phyloP scores from a whole-genome alignment of 2,797 vertebrate genomes.

The Remorina albescens region DNA sequence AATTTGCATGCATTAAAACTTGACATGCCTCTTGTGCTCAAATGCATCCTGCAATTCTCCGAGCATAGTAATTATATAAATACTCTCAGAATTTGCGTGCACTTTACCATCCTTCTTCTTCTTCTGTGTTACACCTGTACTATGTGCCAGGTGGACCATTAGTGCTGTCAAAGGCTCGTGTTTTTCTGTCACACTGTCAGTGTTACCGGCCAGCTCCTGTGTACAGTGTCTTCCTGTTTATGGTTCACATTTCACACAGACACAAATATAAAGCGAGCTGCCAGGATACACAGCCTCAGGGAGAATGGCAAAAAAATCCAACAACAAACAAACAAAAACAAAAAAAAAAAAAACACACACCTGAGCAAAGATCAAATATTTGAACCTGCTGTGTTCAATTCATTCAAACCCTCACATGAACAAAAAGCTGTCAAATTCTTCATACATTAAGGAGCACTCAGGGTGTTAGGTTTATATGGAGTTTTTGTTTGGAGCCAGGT shows the following conservation, averaged over 20 bases:
- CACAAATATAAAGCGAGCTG: conserved; percentile 42
- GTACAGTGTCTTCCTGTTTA: conserved; percentile 27
- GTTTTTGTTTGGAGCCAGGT: conserved; percentile 38
- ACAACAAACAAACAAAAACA: too few species aligned
- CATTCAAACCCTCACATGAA: conserved; percentile 32
- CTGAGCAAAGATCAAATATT: conserved; percentile 44
- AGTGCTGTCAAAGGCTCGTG: conserved; percentile 47
- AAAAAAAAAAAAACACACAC: conserved; percentile 2
- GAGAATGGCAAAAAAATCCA: conserved; percentile 15
- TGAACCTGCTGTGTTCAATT: conserved; percentile 43
- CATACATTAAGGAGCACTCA: conserved; percentile 19
- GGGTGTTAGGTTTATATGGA: conserved; percentile 30
- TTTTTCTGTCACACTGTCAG: conserved; percentile 51
- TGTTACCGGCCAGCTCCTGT: conserved; percentile 35
- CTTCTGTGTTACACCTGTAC: conserved; percentile 34
- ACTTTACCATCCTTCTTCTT: neutral
- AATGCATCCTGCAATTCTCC: conserved; percentile 17
- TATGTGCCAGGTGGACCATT: conserved; percentile 53
- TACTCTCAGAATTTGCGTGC: neutral
- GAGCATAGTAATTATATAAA: neutral
- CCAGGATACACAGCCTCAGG: conserved; percentile 36
- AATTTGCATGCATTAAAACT: conserved; percentile 59
- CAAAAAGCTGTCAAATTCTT: conserved; percentile 46
- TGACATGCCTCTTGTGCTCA: conserved; percentile 25
- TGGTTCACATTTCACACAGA: conserved; percentile 18